A percentile compares a stretch with the other conserved stretches of the same genome.
Conservation (phyloP, 1,140 invertebrate species). For the Phenacoccus solenopsis region DNA sequence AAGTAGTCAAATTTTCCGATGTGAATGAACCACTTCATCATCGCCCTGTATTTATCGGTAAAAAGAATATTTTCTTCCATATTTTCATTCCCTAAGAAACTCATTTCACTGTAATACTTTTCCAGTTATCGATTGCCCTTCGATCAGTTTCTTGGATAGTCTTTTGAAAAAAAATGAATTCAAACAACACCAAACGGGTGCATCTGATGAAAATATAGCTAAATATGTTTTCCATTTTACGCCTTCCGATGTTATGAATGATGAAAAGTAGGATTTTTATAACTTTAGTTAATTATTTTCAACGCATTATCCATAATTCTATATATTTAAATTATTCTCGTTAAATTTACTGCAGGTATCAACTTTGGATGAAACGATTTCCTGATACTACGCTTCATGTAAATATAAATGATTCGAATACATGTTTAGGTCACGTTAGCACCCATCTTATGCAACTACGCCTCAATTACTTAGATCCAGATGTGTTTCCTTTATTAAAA, state of each 20-base stretch:
- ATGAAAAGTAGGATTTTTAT: slow-evolving; percentile 37
- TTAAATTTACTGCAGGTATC: slow-evolving; percentile 48
- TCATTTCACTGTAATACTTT: too few relatives aligned
- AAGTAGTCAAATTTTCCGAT: slow-evolving; percentile 54
- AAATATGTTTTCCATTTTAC: slow-evolving; percentile 72
- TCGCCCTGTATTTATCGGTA: slow-evolving; percentile 61
- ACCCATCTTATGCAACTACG: slow-evolving; percentile 67
- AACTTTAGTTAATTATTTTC: neutral
- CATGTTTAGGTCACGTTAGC: slow-evolving; percentile 54
- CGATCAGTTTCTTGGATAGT: slow-evolving; percentile 49
- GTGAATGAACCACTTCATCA: slow-evolving; percentile 58
- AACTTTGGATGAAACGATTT: slow-evolving; percentile 64
- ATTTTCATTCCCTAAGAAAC: too few relatives aligned
- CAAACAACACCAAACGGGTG: slow-evolving; percentile 39
- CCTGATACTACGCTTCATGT: slow-evolving; percentile 51
- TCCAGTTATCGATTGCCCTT: slow-evolving; percentile 70
- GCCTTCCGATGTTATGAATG: slow-evolving; percentile 48
- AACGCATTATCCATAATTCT: neutral
- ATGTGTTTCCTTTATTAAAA: slow-evolving; percentile 60
- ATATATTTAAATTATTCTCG: slow-evolving; percentile 3
- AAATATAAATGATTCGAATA: slow-evolving; percentile 54
- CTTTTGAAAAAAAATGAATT: slow-evolving; percentile 43
- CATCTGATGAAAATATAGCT: slow-evolving; percentile 39
- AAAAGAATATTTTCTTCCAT: too few relatives aligned
- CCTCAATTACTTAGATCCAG: slow-evolving; percentile 55